Evolutionary conservation across 1,140 invertebrate genomes (phyloP).

Genomic region (Cydia strobilella): DNA sequence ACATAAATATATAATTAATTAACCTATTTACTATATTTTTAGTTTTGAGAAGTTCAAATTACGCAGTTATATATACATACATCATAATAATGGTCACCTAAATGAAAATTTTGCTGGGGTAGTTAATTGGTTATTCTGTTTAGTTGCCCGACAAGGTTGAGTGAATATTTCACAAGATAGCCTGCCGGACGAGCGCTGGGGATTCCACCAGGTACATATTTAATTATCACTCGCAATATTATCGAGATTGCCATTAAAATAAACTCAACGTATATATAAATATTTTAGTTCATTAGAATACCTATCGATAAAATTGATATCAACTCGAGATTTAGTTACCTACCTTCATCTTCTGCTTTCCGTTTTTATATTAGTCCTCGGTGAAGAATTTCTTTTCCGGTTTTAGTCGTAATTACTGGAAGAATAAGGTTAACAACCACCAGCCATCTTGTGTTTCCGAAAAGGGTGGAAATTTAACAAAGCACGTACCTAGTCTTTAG

Average conservation of each 20-base stretch:
- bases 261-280: not conserved
- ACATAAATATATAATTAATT: no score
- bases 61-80: not conserved
- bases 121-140: slow-evolving; percentile 66
- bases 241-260: slow-evolving; percentile 39
- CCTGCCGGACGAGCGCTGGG: slow-evolving; percentile 43
- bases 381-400: not conserved
- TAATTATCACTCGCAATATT: slow-evolving; percentile 53
- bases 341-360: no score
- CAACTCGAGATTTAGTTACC: no score
- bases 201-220: slow-evolving; percentile 54
- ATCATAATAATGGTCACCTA: not conserved
- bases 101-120: slow-evolving; percentile 41
- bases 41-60: no score
- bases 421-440: no score
- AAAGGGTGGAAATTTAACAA: not conserved
- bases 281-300: not conserved
- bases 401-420: no score
- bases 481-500: not conserved
- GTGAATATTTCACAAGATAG: slow-evolving; percentile 62
- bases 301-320: no score
- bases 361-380: no score
- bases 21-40: no score
- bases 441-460: not conserved
- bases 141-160: slow-evolving; percentile 56